Percentiles rank a stretch among this genome's conserved stretches.
Conservation (phyloP, 2,797 vertebrate genomes). For the Pitangus sulphuratus region DNA sequence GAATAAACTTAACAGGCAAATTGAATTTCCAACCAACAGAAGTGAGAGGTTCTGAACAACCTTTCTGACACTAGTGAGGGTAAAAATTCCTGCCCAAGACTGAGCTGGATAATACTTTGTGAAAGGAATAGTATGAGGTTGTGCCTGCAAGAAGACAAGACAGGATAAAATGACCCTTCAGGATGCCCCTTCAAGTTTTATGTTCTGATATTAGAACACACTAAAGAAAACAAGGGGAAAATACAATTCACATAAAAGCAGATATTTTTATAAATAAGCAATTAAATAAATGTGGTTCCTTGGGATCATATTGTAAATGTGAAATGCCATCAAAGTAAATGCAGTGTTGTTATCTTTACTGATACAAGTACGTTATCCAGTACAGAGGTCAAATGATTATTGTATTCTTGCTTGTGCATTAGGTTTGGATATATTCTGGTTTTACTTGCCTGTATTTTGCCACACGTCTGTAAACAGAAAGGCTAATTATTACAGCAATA, state of each 20-base stretch:
- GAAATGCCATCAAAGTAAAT: neutral
- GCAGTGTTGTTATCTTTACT: neutral
- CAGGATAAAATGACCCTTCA: neutral
- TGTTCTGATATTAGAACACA: neutral
- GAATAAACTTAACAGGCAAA: neutral
- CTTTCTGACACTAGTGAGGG: neutral
- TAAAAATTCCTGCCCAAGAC: neutral
- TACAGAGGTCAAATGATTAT: neutral
- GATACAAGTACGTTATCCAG: neutral
- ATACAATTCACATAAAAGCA: neutral
- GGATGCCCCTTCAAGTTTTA: neutral
- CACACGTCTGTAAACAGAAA: neutral
- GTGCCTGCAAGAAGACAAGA: neutral
- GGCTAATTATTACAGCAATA: neutral
- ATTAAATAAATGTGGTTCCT: neutral
- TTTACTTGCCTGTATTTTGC: neutral
- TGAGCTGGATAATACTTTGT: neutral
- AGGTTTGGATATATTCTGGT: neutral
- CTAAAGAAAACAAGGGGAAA: neutral
- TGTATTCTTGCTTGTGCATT: neutral
- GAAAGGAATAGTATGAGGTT: neutral
- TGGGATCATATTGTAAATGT: neutral
- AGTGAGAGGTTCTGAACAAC: accelerated
- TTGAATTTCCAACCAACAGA: neutral
- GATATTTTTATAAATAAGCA: neutral